phyloP scores from a whole-genome alignment of 2,113 vertebrate genomes.

The Chlorodrepanis virens region DNA sequence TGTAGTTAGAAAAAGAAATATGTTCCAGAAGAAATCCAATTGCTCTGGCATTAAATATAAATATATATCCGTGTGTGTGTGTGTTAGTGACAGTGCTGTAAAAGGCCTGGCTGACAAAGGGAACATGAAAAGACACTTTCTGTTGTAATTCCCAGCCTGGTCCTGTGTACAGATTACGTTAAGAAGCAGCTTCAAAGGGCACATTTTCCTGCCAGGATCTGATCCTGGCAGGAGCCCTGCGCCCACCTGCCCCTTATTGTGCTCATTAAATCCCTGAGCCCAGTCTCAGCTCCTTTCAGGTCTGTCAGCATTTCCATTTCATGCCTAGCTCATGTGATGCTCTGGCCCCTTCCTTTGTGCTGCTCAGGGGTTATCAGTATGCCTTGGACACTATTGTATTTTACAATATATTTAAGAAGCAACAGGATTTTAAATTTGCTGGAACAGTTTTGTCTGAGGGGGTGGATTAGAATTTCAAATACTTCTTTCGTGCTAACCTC shows the following conservation, averaged over 20 bases:
- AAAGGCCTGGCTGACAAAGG: neutral
- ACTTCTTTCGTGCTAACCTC: neutral
- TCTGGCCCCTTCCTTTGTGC: neutral
- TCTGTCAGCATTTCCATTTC: slow-evolving; percentile 9
- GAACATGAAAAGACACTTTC: neutral
- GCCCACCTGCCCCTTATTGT: slow-evolving; percentile 21
- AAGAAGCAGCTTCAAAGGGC: neutral
- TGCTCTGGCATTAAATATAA: neutral
- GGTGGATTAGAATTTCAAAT: slow-evolving; percentile 45
- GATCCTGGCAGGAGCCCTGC: neutral
- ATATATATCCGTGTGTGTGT: neutral
- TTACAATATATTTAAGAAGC: neutral
- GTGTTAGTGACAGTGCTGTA: neutral
- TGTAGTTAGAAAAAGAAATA: neutral
- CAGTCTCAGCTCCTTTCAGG: neutral
- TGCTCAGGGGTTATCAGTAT: neutral
- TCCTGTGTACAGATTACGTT: neutral
- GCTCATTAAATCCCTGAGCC: slow-evolving; percentile 12
- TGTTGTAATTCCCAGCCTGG: neutral
- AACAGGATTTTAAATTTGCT: neutral
- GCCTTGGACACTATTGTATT: neutral
- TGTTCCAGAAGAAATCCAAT: neutral
- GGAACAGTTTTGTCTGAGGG: neutral
- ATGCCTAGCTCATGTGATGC: neutral
- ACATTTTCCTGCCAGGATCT: neutral